phyloP scores from a whole-genome alignment of 2,113 vertebrate genomes.

The Reinhardtius hippoglossoides region DNA sequence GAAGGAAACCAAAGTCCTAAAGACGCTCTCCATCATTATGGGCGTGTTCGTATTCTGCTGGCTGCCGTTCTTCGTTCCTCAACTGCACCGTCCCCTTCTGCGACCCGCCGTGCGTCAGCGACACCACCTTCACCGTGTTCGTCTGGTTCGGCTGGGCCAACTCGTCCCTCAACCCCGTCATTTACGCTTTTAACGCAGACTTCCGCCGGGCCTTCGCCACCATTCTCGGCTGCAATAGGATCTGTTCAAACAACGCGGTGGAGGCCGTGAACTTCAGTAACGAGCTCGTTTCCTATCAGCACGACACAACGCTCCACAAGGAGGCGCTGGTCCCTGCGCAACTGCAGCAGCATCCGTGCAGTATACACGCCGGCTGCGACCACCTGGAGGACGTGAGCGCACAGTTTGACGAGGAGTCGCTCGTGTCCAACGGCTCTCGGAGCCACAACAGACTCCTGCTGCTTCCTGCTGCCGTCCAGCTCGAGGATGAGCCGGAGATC shows the following conservation, averaged over 20 bases:
- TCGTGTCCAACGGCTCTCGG: slow-evolving; percentile 54
- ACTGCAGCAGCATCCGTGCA: slow-evolving; percentile 50
- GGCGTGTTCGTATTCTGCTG: slow-evolving; percentile 90
- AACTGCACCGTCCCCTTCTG: slow-evolving; percentile 89
- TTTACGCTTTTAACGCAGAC: slow-evolving; percentile 87
- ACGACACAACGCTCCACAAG: slow-evolving; percentile 83
- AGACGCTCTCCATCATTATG: slow-evolving; percentile 88
- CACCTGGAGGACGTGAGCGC: slow-evolving; percentile 48
- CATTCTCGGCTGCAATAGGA: slow-evolving; percentile 79
- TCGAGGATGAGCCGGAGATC: slow-evolving; percentile 77
- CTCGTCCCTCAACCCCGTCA: slow-evolving; percentile 86
- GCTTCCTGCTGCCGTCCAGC: slow-evolving; percentile 67
- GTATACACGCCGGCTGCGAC: slow-evolving; percentile 25
- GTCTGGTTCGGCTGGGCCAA: slow-evolving; percentile 89
- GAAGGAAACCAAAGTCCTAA: slow-evolving; percentile 89
- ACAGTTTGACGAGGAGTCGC: slow-evolving; percentile 70
- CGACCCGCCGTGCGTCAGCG: slow-evolving; percentile 80
- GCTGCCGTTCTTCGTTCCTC: slow-evolving; percentile 89
- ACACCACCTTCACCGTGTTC: slow-evolving; percentile 85
- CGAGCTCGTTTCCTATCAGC: slow-evolving; percentile 84
- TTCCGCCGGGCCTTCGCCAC: slow-evolving; percentile 84
- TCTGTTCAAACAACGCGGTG: slow-evolving; percentile 78
- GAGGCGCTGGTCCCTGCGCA: slow-evolving; percentile 59
- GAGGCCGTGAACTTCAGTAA: slow-evolving; percentile 84
- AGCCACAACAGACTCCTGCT: slow-evolving; percentile 54